A percentile compares a stretch with the other conserved stretches of the same genome.
phyloP scores from a whole-genome alignment of 1,140 invertebrate species.

The Brachionus calyciflorus region DNA sequence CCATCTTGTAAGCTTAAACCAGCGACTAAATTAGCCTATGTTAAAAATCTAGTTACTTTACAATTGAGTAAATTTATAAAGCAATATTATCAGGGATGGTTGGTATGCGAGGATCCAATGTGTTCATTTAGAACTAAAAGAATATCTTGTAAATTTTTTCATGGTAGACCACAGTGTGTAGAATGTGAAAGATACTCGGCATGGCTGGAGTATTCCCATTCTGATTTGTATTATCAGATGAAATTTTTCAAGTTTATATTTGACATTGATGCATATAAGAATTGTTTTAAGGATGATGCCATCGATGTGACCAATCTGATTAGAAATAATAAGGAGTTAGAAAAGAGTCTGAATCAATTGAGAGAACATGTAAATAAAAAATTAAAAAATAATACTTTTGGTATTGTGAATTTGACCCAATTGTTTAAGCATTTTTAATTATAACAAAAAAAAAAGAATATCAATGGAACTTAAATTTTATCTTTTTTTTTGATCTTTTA shows the following conservation, averaged over 20 bases:
- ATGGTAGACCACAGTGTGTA: slow-evolving; percentile 22
- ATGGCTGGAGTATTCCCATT: slow-evolving; percentile 28
- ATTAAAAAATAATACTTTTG: slow-evolving; percentile 40
- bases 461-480: no score
- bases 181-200: slow-evolving; percentile 31
- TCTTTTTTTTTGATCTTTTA: no score
- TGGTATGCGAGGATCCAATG: slow-evolving; percentile 45
- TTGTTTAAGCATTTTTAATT: slow-evolving; percentile 40
- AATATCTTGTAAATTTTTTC: slow-evolving; percentile 40
- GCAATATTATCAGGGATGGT: slow-evolving; percentile 46
- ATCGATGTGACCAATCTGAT: not conserved
- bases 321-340: slow-evolving; percentile 32
- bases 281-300: slow-evolving; percentile 27
- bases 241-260: slow-evolving; percentile 46
- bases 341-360: slow-evolving; percentile 15
- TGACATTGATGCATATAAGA: slow-evolving; percentile 33
- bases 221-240: slow-evolving; percentile 46
- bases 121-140: slow-evolving; percentile 40
- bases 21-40: not conserved
- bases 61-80: slow-evolving; percentile 17
- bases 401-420: slow-evolving; percentile 38
- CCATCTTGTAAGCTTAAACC: slow-evolving; percentile 9
- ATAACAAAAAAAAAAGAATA: no score
- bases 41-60: slow-evolving; percentile 30
- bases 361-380: slow-evolving; percentile 43